A percentile compares a stretch with the other conserved stretches of the same genome.
These are phyloP conservation scores for Andrena marginata DNA, from an alignment of 2,888 invertebrate genomes.

Conservation along the genomic window DNA sequence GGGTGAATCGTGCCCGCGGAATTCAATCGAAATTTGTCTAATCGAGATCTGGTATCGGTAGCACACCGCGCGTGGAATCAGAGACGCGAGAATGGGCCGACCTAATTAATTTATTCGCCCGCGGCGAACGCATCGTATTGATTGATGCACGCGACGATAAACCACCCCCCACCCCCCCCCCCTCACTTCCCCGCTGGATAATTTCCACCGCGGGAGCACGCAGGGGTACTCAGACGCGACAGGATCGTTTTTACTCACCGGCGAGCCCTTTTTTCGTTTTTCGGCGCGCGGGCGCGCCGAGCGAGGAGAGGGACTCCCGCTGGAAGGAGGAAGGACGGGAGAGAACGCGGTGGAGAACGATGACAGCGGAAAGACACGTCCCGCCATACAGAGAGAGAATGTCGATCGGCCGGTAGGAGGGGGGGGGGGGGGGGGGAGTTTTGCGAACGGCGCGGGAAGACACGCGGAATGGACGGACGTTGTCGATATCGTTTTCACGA, in stretches of 20 bases:
- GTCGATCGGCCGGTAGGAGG: no score
- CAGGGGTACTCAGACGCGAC: constrained; percentile 53
- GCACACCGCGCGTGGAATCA: background rate
- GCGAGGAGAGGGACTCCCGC: background rate
- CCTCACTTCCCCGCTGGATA: constrained; percentile 39
- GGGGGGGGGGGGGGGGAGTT: constrained; percentile 47
- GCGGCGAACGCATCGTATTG: constrained; percentile 42
- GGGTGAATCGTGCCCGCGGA: background rate
- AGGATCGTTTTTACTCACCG: constrained; percentile 37
- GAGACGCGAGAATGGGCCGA: constrained; percentile 23
- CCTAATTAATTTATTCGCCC: constrained; percentile 55
- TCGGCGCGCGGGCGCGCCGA: constrained; percentile 29
- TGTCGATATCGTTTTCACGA: constrained; percentile 74
- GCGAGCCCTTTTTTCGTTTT: constrained; percentile 33
- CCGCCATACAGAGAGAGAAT: constrained; percentile 61
- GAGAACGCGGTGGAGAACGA: constrained; percentile 63
- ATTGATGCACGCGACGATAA: constrained; percentile 43
- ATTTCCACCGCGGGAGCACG: constrained; percentile 34
- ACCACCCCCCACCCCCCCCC: constrained; percentile 9
- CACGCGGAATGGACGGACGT: constrained; percentile 72
- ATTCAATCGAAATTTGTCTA: constrained; percentile 16
- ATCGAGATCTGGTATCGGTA: background rate
- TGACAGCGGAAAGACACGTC: constrained; percentile 72
- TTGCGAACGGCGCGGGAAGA: constrained; percentile 65
- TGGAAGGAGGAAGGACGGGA: constrained; percentile 68